Evolutionary conservation across 2,113 vertebrate species (phyloP), one percentile per base, ranked within the genome.

Genomic region (Irena cyanogastra): DNA sequence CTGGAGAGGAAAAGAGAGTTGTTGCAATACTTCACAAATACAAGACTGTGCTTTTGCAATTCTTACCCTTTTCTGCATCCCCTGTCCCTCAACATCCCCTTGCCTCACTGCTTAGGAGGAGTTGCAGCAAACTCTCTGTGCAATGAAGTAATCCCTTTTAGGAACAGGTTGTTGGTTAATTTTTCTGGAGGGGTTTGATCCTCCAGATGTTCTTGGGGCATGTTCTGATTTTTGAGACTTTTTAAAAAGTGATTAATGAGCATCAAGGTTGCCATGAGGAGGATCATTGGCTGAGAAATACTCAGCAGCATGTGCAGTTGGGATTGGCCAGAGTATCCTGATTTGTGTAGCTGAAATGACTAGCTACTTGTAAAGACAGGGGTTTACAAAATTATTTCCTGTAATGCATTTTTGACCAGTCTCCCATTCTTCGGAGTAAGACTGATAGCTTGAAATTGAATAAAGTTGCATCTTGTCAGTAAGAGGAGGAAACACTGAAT

Each of bases 131-230:
- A 20, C 53, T 72, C 2, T 47, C 41, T 56, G 20, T 53, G 53
- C 39, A 49, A 35, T 31, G 49, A 92, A 75, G 28, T 63, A 42
- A 80, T 37, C 50, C 35, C 9, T 1, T 45, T 76, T 47, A 35
- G 59, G 54, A 88, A 7, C 44, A 90, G 60, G 27, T 24, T 82
- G 30, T 45, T 89, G 33, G 16, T 65, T 85, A 45, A 85, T 83
- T 81, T 92, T 90, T 84, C 81, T 75, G 42, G 37, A 87, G 83
- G 49, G 76, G 35, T 72, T 79, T 24, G 41, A 35, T 76, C 56
- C 26, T 8, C n/a, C n/a, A n/a, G 1, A 0, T 41, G 9, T 71
- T 92, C n/a, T 3, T 44, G 16, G 44, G 65, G 44, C 16, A 1
- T 30, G 31, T 68, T 87, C 49, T 14, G 14, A 56, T 69, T 35